These are phyloP conservation scores for Chelonoidis abingdonii DNA, from an alignment of 2,113 vertebrate species.

Conservation along the genomic window DNA sequence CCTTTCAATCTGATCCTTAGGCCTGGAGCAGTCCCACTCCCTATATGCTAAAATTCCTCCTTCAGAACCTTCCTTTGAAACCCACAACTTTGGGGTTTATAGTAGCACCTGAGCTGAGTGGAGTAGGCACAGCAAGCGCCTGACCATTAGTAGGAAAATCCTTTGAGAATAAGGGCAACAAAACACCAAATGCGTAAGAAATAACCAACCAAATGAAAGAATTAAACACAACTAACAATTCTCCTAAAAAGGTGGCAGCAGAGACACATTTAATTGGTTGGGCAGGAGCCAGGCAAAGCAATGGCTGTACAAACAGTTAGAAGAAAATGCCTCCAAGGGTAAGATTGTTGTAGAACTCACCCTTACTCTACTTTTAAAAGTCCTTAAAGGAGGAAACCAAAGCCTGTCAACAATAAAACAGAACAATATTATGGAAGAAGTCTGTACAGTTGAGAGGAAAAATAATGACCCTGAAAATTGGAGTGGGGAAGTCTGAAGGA, in stretches of 20 bases:
- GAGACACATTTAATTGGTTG: slow-evolving; percentile 1
- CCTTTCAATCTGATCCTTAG: slow-evolving; percentile 30
- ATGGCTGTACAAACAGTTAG: neutral
- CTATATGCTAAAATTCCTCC: slow-evolving; percentile 11
- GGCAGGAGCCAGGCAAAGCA: slow-evolving; percentile 19
- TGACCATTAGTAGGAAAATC: neutral
- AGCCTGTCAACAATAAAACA: slow-evolving; percentile 30
- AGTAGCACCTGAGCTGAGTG: neutral
- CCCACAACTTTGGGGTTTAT: neutral
- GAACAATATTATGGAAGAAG: slow-evolving; percentile 15
- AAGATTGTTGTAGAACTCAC: slow-evolving; percentile 45
- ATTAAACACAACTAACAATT: neutral
- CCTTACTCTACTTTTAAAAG: slow-evolving; percentile 54
- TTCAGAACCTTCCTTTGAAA: slow-evolving; percentile 1
- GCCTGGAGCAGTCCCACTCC: slow-evolving; percentile 9
- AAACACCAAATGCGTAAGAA: neutral
- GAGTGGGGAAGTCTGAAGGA: neutral
- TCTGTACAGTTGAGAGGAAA: neutral
- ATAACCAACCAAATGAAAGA: slow-evolving; percentile 3
- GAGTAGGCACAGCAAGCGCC: neutral
- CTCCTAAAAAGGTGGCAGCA: neutral
- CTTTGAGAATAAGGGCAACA: neutral
- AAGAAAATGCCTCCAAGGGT: slow-evolving; percentile 47
- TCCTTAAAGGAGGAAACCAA: slow-evolving; percentile 35
- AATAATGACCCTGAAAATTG: neutral